These are phyloP conservation scores for Megaceryle torquata DNA, from an alignment of 2,113 vertebrate genomes.

Conservation along the genomic window DNA sequence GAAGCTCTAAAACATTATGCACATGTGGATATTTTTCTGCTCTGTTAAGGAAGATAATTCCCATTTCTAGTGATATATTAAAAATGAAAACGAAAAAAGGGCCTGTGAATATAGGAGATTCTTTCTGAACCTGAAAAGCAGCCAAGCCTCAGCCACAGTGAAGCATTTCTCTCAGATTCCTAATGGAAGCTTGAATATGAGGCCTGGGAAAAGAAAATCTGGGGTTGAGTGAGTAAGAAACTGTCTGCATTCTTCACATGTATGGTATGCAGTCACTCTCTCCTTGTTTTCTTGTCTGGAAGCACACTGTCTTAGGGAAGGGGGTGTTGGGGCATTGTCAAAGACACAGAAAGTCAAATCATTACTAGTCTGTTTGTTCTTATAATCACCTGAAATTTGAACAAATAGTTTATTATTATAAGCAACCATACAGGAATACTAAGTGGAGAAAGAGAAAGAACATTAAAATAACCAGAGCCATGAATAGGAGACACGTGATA, in stretches of 20 bases:
- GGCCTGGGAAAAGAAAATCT: constrained; percentile 6
- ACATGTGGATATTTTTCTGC: not conserved
- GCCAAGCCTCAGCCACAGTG: not conserved
- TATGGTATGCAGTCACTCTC: not conserved
- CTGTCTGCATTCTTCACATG: not conserved
- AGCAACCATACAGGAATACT: not conserved
- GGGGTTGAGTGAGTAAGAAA: not conserved
- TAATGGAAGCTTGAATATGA: not conserved
- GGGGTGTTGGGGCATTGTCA: not conserved
- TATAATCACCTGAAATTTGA: not conserved
- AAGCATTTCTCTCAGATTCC: not conserved
- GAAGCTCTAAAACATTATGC: constrained; percentile 8
- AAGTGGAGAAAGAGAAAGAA: not conserved
- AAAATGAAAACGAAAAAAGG: not conserved
- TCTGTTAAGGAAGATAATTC: not conserved
- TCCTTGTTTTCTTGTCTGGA: not conserved
- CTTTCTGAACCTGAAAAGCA: not conserved
- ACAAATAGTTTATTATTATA: not conserved
- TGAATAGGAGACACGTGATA: not conserved
- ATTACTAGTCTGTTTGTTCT: not conserved
- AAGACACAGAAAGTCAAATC: not conserved
- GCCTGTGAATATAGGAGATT: not conserved
- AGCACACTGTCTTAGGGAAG: not conserved
- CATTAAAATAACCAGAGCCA: not conserved
- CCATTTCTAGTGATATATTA: not conserved